Percentiles rank a stretch among this genome's conserved stretches.
phyloP scores from a whole-genome alignment of 2,113 vertebrate genomes.

The Chaetodon trifascialis region DNA sequence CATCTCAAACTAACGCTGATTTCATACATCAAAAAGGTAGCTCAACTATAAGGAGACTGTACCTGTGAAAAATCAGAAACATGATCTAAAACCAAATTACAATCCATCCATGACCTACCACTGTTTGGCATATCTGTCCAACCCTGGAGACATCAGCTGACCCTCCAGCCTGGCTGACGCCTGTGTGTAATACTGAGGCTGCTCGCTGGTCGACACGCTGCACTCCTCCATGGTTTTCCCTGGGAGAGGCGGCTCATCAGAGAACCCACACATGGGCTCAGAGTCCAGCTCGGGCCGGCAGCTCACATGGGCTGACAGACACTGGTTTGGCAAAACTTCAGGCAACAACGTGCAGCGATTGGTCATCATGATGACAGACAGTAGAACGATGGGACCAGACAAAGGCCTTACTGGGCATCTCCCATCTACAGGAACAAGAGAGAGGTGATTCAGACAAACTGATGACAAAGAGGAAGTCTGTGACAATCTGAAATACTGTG shows the following conservation, averaged over 20 bases:
- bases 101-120: not conserved
- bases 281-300: not conserved
- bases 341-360: constrained; percentile 10
- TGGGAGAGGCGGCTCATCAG: constrained; percentile 30
- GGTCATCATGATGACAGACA: constrained; percentile 7
- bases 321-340: constrained; percentile 22
- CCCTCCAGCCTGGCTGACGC: constrained; percentile 1
- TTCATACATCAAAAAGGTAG: no score
- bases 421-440: constrained; percentile 21
- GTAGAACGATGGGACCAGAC: not conserved
- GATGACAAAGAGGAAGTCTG: not conserved
- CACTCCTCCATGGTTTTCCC: constrained; percentile 31
- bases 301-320: not conserved
- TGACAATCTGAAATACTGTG: not conserved
- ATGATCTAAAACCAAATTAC: not conserved
- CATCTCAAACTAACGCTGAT: no score
- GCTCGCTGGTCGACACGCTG: constrained; percentile 1
- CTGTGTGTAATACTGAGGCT: constrained; percentile 8
- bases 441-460: not conserved
- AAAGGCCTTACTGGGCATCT: not conserved
- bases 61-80: not conserved
- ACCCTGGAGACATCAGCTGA: constrained; percentile 2
- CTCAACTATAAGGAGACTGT: no score
- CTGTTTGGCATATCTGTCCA: constrained; percentile 21
- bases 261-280: not conserved